phyloP scores from a whole-genome alignment of 2,113 vertebrate species.

The Phainopepla nitens region DNA sequence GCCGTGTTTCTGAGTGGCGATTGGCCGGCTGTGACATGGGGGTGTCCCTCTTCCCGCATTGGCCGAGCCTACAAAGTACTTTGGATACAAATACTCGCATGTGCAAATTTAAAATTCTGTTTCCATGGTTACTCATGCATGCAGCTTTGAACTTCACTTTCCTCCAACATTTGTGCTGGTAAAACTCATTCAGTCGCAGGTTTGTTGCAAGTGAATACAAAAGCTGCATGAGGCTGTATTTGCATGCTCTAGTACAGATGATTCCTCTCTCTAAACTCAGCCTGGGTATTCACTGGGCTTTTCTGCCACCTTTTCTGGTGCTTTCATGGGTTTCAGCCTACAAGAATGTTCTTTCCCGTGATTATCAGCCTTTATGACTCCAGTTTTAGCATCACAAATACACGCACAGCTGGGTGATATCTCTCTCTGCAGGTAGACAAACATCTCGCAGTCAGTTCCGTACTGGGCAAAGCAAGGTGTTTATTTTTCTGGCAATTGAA shows the following conservation, averaged over 20 bases:
- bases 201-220: constrained; percentile 21
- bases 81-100: constrained; percentile 41
- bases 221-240: background rate
- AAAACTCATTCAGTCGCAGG: constrained; percentile 44
- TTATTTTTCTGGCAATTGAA: background rate
- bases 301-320: background rate
- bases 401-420: background rate
- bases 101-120: constrained; percentile 56
- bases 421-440: background rate
- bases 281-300: background rate
- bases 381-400: background rate
- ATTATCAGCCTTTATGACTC: background rate
- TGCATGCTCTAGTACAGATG: background rate
- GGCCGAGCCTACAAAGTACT: constrained; percentile 28
- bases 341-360: background rate
- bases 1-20: background rate
- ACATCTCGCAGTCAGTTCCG: background rate
- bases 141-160: constrained; percentile 67
- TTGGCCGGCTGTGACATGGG: background rate
- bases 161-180: constrained; percentile 38
- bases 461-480: background rate
- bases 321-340: background rate
- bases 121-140: constrained; percentile 58
- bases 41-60: constrained; percentile 16
- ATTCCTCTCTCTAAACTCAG: background rate